Percentiles rank a stretch among this genome's conserved stretches.
These are phyloP conservation scores for Nicator chloris DNA, from an alignment of 2,113 vertebrate species.

Conservation along the genomic window DNA sequence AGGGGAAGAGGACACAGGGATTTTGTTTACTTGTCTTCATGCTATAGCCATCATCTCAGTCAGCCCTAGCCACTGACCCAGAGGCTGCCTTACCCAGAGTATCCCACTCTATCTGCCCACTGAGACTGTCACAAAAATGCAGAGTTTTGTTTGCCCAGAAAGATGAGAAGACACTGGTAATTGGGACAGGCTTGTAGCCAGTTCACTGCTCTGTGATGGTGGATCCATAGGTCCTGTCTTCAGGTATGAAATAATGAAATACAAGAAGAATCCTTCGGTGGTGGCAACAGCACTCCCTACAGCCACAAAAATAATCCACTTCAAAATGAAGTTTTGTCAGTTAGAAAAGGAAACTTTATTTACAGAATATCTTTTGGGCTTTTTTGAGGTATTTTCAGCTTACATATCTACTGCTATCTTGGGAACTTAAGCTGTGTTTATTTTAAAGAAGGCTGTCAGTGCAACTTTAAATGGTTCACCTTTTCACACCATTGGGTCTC, in stretches of 20 bases:
- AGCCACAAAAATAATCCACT: background rate
- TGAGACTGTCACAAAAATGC: background rate
- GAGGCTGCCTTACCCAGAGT: background rate
- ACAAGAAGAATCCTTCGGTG: background rate
- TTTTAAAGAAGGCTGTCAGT: background rate
- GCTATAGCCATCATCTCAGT: background rate
- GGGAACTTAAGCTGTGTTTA: background rate
- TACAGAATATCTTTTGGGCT: background rate
- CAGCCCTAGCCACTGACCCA: background rate
- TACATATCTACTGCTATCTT: background rate
- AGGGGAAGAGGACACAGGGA: background rate
- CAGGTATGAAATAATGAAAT: background rate
- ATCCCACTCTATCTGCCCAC: background rate
- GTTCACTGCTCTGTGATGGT: background rate
- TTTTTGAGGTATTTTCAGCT: background rate
- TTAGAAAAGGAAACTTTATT: background rate
- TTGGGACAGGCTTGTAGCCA: background rate
- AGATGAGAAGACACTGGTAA: background rate
- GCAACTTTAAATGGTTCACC: background rate
- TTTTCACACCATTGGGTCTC: background rate
- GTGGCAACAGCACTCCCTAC: background rate
- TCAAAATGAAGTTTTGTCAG: background rate
- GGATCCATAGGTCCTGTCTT: background rate
- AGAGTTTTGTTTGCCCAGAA: background rate
- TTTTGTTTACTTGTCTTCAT: background rate